These are phyloP conservation scores for Propithecus deckenii DNA, from an alignment of 2,797 vertebrate species.

Conservation along the genomic window DNA sequence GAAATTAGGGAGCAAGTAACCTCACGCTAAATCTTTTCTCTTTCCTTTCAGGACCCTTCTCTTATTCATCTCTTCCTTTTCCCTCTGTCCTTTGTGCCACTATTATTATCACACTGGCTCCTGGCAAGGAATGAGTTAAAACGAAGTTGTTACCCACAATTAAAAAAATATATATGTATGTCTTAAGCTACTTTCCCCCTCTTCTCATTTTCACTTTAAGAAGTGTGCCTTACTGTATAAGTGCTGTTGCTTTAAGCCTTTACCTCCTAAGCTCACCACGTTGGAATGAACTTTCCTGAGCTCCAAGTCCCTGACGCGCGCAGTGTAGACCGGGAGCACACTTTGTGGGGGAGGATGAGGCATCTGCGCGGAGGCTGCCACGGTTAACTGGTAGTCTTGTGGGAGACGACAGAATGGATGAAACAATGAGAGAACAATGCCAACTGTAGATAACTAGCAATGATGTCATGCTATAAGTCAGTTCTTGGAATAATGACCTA, in stretches of 20 bases:
- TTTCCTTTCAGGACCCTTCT: background rate
- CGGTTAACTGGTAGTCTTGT: background rate
- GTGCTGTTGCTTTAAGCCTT: background rate
- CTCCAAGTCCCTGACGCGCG: background rate
- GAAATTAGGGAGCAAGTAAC: background rate
- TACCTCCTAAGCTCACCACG: background rate
- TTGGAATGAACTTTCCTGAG: background rate
- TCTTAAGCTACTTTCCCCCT: background rate
- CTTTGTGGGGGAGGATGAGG: background rate
- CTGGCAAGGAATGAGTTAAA: background rate
- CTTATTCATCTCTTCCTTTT: background rate
- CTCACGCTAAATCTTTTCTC: background rate
- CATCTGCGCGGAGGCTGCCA: background rate
- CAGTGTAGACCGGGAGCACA: background rate
- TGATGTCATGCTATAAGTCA: conserved; percentile 16
- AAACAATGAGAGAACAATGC: conserved; percentile 4
- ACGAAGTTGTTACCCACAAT: background rate
- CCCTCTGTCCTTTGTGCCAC: background rate
- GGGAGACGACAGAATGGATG: background rate
- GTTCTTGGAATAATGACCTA: conserved; percentile 30
- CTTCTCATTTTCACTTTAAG: background rate
- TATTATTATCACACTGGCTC: background rate
- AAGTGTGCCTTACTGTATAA: background rate
- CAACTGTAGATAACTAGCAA: background rate
- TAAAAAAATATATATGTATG: background rate